Conservation (phyloP, 2,797 vertebrate genomes). For the Macroramphosus scolopax region DNA sequence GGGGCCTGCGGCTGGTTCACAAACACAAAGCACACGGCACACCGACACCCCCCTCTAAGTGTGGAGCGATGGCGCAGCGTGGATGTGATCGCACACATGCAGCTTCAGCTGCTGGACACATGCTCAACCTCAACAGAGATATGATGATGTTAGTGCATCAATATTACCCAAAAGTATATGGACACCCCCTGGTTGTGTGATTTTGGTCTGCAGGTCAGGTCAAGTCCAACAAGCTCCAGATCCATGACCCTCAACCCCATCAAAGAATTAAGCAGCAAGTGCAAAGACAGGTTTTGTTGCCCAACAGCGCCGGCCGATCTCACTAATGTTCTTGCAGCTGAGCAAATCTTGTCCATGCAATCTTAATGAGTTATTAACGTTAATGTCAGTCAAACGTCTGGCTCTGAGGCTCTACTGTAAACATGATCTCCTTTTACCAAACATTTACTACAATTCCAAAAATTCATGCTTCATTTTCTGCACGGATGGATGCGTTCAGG, state of each 20-base stretch:
- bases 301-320: background rate
- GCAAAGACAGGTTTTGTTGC: background rate
- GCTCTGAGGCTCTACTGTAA: too few relatives aligned
- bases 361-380: too few relatives aligned
- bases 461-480: too few relatives aligned
- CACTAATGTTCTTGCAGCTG: too few relatives aligned
- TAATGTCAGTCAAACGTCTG: too few relatives aligned
- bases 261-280: background rate
- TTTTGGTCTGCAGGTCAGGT: background rate
- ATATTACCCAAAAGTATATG: constrained; percentile 8
- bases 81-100: constrained; percentile 38
- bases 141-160: background rate
- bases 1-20: constrained; percentile 53
- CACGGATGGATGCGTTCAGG: too few relatives aligned
- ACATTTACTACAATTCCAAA: too few relatives aligned
- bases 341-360: background rate
- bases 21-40: constrained; percentile 57
- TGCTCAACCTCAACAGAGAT: constrained; percentile 1
- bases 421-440: too few relatives aligned
- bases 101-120: background rate
- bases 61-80: constrained; percentile 40
- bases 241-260: background rate
- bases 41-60: constrained; percentile 54
- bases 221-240: background rate
- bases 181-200: background rate